Base-by-base conservation (phyloP, 2,888 invertebrate genomes). In the Ferdinandea cuprea region DNA sequence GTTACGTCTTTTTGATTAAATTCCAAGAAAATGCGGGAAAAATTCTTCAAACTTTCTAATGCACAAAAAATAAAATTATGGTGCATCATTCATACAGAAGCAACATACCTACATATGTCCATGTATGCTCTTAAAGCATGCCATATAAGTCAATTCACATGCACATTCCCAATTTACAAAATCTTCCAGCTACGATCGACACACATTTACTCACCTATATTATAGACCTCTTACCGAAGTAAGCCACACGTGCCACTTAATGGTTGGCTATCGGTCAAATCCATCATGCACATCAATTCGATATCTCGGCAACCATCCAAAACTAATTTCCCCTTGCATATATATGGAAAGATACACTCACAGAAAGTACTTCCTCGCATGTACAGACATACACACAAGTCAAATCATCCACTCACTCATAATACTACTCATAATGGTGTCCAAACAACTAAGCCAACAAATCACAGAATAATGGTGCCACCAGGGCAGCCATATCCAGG, bases 291-390 rank as follows among this genome's bases (percentile, higher is more conserved):
- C 46, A 69, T 69, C 58, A 69, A 69, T 13, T 48, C 37, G 46
- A 69, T 69, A 58, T 46, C 44, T 19, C 9, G 15, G 30, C 35
- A 5, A 17, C 21, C 8, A n/a, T 21, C 35, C 44, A 61, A 50
- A 59, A 72, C 61, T 59, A 72, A 72, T 72, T 72, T 72, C 71
- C 61, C 42, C 59, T 42, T 32, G 42, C 15, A 42, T n/a, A 28
- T 9, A 11, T 13, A 4, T 2, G 17, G 3, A 9, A 17, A 11
- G 50, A 17, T n/a, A 37, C 52, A 52, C 58, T 9, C 48, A 46
- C 35, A 28, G 11, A 68, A n/a, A 35, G 11, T 13, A 58, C 25
- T 2, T 25, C 25, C 25, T 2, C 5, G 15, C 37, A 15, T 30
- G 40, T n/a, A n/a, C n/a, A n/a, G n/a, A n/a, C n/a, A n/a, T n/a